Evolutionary conservation across 1,140 invertebrate species (phyloP).

Genomic region (Leptinotarsa lineolata): DNA sequence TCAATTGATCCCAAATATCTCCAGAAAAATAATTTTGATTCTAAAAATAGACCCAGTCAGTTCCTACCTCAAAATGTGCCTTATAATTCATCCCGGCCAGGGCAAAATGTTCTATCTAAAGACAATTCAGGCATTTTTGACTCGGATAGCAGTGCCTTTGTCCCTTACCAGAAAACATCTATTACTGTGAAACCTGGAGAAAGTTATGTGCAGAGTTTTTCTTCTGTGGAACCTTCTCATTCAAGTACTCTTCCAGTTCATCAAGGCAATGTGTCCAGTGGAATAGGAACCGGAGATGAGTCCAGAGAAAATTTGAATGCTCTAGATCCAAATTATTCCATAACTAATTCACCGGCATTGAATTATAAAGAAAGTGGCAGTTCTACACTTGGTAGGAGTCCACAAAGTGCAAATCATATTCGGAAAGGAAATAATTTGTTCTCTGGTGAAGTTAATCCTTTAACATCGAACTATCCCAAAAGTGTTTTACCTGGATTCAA

Average conservation of each 20-base stretch:
- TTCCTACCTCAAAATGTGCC: constrained; percentile 23
- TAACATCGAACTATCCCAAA: no score
- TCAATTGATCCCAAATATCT: constrained; percentile 31
- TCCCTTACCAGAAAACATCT: constrained; percentile 23
- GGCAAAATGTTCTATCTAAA: not conserved
- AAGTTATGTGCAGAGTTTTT: not conserved
- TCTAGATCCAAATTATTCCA: not conserved
- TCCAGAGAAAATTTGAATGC: not conserved
- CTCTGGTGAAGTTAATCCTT: no score
- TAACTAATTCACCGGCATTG: not conserved
- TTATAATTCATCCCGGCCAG: not conserved
- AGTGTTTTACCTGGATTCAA: no score
- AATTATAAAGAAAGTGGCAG: not conserved
- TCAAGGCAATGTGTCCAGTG: not conserved
- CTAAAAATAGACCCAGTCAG: constrained; percentile 33
- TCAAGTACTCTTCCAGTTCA: constrained; percentile 7
- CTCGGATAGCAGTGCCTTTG: constrained; percentile 21
- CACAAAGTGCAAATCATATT: not conserved
- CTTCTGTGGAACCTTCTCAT: not conserved
- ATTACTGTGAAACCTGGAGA: not conserved
- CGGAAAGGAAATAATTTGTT: no score
- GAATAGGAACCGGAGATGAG: not conserved
- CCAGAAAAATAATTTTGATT: constrained; percentile 36
- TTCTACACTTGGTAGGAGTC: not conserved
- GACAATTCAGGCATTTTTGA: not conserved